Evolutionary conservation across 2,888 invertebrate species (phyloP).

Genomic region (Scaeva pyrastri): DNA sequence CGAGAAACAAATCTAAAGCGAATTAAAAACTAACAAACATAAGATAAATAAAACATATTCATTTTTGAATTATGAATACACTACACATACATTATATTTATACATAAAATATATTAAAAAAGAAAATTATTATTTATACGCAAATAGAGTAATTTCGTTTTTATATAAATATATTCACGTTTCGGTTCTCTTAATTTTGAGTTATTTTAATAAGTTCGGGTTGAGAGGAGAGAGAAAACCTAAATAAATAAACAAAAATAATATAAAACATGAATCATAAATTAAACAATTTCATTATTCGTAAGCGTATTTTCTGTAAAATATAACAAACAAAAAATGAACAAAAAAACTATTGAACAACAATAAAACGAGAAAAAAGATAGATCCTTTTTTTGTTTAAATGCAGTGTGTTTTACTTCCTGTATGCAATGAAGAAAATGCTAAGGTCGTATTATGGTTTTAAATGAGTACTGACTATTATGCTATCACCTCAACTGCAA

Average conservation of each 20-base stretch:
- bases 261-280: conserved; percentile 45
- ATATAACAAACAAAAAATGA: conserved; percentile 50
- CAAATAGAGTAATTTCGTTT: conserved; percentile 64
- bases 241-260: conserved; percentile 43
- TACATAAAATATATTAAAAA: conserved; percentile 48
- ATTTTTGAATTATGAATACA: conserved; percentile 22
- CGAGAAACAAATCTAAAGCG: conserved; percentile 60
- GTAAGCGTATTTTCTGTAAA: conserved; percentile 70
- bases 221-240: conserved; percentile 48
- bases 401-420: no score
- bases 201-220: conserved; percentile 55
- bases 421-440: no score
- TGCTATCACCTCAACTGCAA: no score
- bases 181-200: conserved; percentile 40
- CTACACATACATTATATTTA: conserved; percentile 48
- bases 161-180: conserved; percentile 27
- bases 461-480: no score
- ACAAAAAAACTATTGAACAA: conserved; percentile 51
- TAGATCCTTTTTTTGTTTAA: neutral
- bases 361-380: conserved; percentile 46
- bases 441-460: no score
- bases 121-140: conserved; percentile 60
- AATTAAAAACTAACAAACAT: conserved; percentile 57
- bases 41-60: conserved; percentile 13
- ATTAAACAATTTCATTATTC: conserved; percentile 53